Base-by-base conservation (phyloP, 2,888 invertebrate species). In the Dugesia japonica region DNA sequence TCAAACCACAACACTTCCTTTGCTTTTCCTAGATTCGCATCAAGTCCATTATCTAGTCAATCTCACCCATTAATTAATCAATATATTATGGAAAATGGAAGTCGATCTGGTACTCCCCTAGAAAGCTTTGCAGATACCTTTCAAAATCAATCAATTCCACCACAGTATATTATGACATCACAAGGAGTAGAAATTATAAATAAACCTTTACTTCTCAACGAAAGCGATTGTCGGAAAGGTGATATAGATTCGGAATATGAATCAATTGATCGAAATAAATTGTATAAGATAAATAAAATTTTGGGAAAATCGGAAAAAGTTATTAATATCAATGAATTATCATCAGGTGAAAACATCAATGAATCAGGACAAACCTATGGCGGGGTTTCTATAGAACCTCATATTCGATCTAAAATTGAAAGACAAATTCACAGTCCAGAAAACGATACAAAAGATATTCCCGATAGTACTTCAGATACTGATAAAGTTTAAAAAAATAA, bases 61-160 rank as follows among this genome's bases (percentile, higher is more conserved):
- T 56, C 56, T 56, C 56, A 56, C 17, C 56, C 56, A 13, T 7
- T 56, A 23, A 56, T 56, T 56, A 56, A 56, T 56, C 56, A 56
- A n/a, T 56, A 56, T n/a, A 56, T 56, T 1, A 20, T 56, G 56
- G 56, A 56, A 56, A 56, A 56, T n/a, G 56, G 56, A 56, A 56
- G 56, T 23, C 56, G 56, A 9, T 56, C 56, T 56, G 56, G 56
- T 20, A 56, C 56, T 9, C 56, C 56, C 1, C 56, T 56, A 9
- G 56, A 56, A 56, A 56, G 56, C 17, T 56, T 56, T 56, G 56
- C 56, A 20, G 56, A 56, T 20, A 56, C 56, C 7, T 56, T 56
- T n/a, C 56, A 56, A 56, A 56, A 56, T 23, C 56, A 56, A 23
- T 56, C 56, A 4, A 9, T 56, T 9, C 56, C 56, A 23, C 23